Conservation (phyloP, 2,113 vertebrate genomes). For the human (Homo sapiens) region GRCh38 chr4:123939501-123940000, state of each 20-base stretch:
- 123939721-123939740: neutral
- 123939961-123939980: conserved; percentile 66
- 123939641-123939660: conserved; percentile 38
- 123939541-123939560: conserved; percentile 51
- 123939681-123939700: neutral
- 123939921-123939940: conserved; percentile 49
- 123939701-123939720: neutral
- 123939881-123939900: conserved; percentile 65
- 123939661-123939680: conserved; percentile 42
- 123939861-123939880: conserved; percentile 45
- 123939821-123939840: conserved; percentile 32
- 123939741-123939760: neutral
- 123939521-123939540: conserved; percentile 56
- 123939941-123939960: conserved; percentile 60
- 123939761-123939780: neutral
- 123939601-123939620: conserved; percentile 63
- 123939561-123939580: conserved; percentile 35
- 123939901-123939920: conserved; percentile 60
- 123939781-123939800: neutral
- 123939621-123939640: conserved; percentile 35
- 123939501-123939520: conserved; percentile 43
- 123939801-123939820: conserved; percentile 49
- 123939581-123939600: conserved; percentile 62
- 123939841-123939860: conserved; percentile 72
- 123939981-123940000: conserved; percentile 27